phyloP scores from a whole-genome alignment of 2,888 invertebrate genomes.

The Tiphia femorata region DNA sequence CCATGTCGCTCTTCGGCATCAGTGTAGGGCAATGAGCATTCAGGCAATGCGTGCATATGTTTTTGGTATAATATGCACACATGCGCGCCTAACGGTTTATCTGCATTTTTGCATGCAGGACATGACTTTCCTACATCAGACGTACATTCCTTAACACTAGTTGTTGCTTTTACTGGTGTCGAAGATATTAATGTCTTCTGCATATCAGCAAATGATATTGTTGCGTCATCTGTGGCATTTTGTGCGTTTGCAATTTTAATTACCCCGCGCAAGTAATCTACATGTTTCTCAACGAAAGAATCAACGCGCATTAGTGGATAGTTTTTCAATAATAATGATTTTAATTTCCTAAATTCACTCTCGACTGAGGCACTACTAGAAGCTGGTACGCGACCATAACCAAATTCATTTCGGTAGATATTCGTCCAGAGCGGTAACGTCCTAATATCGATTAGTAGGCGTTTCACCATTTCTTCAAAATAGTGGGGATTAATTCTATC shows the following conservation, averaged over 20 bases:
- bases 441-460: too few relatives aligned
- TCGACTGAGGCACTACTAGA: too few relatives aligned
- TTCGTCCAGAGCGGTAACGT: too few relatives aligned
- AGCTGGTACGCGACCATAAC: too few relatives aligned
- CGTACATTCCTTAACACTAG: conserved; percentile 2
- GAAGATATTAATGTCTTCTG: too few relatives aligned
- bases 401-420: too few relatives aligned
- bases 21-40: conserved; percentile 12
- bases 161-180: not conserved
- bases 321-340: too few relatives aligned
- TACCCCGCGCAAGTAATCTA: conserved; percentile 13
- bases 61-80: conserved; percentile 12
- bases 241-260: conserved; percentile 12
- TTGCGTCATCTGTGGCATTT: not conserved
- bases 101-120: conserved; percentile 14
- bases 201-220: not conserved
- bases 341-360: too few relatives aligned
- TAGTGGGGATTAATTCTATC: too few relatives aligned
- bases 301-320: conserved; percentile 20
- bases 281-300: conserved; percentile 18
- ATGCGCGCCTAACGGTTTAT: conserved; percentile 16
- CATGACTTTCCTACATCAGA: too few relatives aligned
- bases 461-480: too few relatives aligned
- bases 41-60: conserved; percentile 15
- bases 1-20: conserved; percentile 17